Conservation (phyloP, 2,113 vertebrate species). For the Pollimyrus isidori region DNA sequence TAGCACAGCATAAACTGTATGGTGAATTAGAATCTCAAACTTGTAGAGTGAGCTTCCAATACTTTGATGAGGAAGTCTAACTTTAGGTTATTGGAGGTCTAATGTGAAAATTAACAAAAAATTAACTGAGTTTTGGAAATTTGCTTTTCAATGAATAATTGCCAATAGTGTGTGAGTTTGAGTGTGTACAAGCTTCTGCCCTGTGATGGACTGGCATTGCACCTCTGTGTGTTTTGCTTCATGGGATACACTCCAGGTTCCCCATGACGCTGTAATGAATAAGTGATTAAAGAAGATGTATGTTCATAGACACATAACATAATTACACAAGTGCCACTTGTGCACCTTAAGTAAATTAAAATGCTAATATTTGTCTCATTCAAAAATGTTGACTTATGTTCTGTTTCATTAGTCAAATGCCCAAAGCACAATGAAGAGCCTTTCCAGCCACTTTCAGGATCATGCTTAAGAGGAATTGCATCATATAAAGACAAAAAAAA, state of each 20-base stretch:
- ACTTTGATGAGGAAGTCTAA: background rate
- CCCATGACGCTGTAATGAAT: background rate
- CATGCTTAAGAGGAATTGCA: background rate
- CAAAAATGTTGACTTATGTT: background rate
- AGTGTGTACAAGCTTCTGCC: background rate
- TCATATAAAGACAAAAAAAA: background rate
- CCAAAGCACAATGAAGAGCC: background rate
- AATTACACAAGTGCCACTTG: background rate
- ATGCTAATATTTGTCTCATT: background rate
- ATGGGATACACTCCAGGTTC: background rate
- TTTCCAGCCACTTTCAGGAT: background rate
- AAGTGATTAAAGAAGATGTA: background rate
- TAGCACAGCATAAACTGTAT: background rate
- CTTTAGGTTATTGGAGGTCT: background rate
- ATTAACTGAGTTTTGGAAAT: background rate
- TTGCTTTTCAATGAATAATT: background rate
- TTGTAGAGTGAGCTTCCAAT: background rate
- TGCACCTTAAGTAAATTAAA: background rate
- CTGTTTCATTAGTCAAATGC: background rate
- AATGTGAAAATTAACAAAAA: background rate
- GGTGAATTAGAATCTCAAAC: background rate
- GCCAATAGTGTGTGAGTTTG: background rate
- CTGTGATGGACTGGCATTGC: background rate
- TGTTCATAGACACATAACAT: background rate
- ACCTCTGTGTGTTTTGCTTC: background rate